A percentile compares a stretch with the other conserved stretches of the same genome.
Evolutionary conservation across 1,140 invertebrate species (phyloP).

Genomic region (Trichomalopsis sarcophagae): DNA sequence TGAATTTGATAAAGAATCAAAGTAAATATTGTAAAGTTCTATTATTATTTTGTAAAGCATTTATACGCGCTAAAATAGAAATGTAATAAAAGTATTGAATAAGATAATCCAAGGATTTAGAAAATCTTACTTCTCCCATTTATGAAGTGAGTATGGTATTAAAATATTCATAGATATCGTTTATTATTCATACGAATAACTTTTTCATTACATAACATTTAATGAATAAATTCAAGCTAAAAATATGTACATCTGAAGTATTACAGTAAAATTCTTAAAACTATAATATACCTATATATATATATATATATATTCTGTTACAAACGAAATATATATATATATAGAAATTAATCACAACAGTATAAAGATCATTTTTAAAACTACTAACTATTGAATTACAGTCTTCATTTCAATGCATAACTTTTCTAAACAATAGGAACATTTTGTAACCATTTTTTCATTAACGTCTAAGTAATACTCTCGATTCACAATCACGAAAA

Average conservation of each 20-base stretch:
- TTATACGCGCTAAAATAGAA: conserved; percentile 11
- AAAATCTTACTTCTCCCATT: not conserved
- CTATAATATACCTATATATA: not conserved
- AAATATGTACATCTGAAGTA: not conserved
- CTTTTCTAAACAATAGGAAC: not conserved
- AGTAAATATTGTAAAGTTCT: conserved; percentile 40
- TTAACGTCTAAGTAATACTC: not conserved
- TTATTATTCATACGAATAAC: not conserved
- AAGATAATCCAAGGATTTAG: not conserved
- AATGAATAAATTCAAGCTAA: not conserved
- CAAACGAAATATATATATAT: not conserved
- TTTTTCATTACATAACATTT: not conserved
- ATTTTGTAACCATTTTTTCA: not conserved
- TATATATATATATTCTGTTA: not conserved
- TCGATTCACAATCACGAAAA: not conserved
- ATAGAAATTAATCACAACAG: not conserved
- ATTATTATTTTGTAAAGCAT: conserved; percentile 40
- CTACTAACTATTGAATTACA: not conserved
- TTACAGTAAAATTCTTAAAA: not conserved
- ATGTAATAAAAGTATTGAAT: conserved; percentile 44
- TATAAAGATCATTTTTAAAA: not conserved
- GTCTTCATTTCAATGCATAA: not conserved
- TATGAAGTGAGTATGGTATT: no score
- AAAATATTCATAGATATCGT: no score
- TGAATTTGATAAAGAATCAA: conserved; percentile 23